Evolutionary conservation across 1,140 invertebrate species (phyloP), one percentile per base, ranked within the genome.

Genomic region (Platyscapa corneri): DNA sequence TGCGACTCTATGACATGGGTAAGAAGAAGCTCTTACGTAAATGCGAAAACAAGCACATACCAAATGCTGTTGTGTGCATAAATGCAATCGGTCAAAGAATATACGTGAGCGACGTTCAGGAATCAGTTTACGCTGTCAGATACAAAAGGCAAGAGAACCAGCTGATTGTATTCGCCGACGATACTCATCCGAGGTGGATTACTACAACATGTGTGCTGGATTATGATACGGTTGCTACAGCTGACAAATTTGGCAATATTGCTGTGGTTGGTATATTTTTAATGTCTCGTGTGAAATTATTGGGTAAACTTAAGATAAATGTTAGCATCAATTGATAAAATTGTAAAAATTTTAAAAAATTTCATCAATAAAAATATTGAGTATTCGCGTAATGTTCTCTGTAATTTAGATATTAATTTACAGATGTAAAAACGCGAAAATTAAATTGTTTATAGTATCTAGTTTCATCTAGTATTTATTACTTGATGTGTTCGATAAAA

Each of bases 181-280:
- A 99, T 90, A 99, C 98, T 0, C 97, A 98, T 94, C 99, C 99
- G 0, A 94, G 99, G 77, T 99, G 98, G 97, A 96, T 99, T 3
- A 99, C 98, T 0, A 96, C 97, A 49, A 97, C 97, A 0, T 96
- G 96, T 88, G 94, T 99, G n/a, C 92, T 99, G 27, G 99, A 99
- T 94, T 99, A 99, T 89, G 97, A 99, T 89, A 99, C 99, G 6
- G 96, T 99, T 37, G 98, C 98, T 0, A 96, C 97, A 56, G 98
- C 97, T 6, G 99, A 99, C 92, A 99, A 99, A 93, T 99, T 99
- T 95, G 99, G 99, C n/a, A 99, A 99, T 91, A 95, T 99, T 87
- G 95, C 96, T 82, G 95, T 99, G 86, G 96, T 99, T 91, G 94
- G 95, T 93, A 72, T 34, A 39, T 23, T 30, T 72, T 23, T 74